Conservation (phyloP, 1,140 invertebrate genomes). For the Drosophila repletoides region DNA sequence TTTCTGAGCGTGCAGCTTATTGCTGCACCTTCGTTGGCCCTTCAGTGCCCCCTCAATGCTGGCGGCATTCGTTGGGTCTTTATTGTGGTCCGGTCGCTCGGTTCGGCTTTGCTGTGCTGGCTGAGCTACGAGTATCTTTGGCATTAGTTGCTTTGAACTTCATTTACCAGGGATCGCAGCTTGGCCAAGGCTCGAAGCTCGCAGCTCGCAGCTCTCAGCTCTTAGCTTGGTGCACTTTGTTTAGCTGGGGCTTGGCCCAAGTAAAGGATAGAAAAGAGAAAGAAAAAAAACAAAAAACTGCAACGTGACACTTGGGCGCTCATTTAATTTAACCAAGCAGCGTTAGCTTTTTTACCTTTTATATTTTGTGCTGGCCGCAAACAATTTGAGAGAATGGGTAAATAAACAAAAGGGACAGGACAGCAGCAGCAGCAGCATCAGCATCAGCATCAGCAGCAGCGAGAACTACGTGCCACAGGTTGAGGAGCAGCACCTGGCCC, state of each 20-base stretch:
- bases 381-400: constrained; percentile 6
- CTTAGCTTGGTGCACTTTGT: neutral
- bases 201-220: neutral
- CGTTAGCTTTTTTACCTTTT: neutral
- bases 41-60: no score
- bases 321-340: constrained; percentile 36
- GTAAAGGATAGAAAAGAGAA: constrained; percentile 6
- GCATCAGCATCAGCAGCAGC: neutral
- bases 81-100: constrained; percentile 24
- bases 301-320: constrained; percentile 51
- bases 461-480: constrained; percentile 21
- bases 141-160: constrained; percentile 53
- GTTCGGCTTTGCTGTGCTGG: constrained; percentile 22
- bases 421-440: neutral
- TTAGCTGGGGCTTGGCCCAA: constrained; percentile 9
- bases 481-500: neutral
- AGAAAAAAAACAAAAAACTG: constrained; percentile 17
- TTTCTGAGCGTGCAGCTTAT: no score
- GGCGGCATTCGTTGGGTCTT: no score
- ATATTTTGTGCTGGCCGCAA: neutral
- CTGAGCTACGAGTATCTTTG: no score
- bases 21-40: no score
- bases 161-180: constrained; percentile 39
- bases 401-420: constrained; percentile 40
- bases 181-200: constrained; percentile 10